phyloP scores from a whole-genome alignment of 2,888 invertebrate genomes.

The Caenorhabditis macrosperma region DNA sequence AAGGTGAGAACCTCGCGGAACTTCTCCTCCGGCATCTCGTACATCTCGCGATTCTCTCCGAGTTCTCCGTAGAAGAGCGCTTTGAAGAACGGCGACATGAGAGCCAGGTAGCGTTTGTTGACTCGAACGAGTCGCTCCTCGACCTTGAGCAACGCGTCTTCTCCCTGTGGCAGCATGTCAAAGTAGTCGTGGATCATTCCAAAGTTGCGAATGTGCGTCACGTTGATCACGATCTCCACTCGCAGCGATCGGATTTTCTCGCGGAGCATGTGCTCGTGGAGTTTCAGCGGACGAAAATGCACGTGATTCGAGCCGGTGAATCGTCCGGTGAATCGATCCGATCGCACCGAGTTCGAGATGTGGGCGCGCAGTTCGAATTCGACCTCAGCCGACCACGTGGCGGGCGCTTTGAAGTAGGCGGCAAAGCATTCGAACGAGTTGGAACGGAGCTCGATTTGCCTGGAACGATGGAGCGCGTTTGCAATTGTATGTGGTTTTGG shows the following conservation, averaged over 20 bases:
- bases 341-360: constrained; percentile 32
- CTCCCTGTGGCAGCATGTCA: constrained; percentile 16
- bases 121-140: constrained; percentile 23
- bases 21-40: constrained; percentile 38
- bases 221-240: constrained; percentile 24
- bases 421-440: constrained; percentile 36
- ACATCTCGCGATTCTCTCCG: constrained; percentile 3
- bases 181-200: constrained; percentile 43
- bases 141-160: constrained; percentile 18
- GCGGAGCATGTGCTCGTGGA: constrained; percentile 27
- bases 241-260: constrained; percentile 8
- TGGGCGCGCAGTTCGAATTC: constrained; percentile 41
- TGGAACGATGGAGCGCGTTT: too few species aligned
- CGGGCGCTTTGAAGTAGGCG: constrained; percentile 36
- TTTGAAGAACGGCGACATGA: constrained; percentile 48
- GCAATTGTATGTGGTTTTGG: too few species aligned
- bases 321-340: constrained; percentile 17
- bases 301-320: constrained; percentile 32
- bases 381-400: constrained; percentile 42
- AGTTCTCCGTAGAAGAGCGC: constrained; percentile 33
- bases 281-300: constrained; percentile 19
- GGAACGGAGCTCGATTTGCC: constrained; percentile 40
- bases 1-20: constrained; percentile 34
- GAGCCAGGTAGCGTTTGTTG: constrained; percentile 24
- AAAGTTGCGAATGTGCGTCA: constrained; percentile 5